Conservation (phyloP, 2,797 vertebrate species). For the Oophaga sylvatica region DNA sequence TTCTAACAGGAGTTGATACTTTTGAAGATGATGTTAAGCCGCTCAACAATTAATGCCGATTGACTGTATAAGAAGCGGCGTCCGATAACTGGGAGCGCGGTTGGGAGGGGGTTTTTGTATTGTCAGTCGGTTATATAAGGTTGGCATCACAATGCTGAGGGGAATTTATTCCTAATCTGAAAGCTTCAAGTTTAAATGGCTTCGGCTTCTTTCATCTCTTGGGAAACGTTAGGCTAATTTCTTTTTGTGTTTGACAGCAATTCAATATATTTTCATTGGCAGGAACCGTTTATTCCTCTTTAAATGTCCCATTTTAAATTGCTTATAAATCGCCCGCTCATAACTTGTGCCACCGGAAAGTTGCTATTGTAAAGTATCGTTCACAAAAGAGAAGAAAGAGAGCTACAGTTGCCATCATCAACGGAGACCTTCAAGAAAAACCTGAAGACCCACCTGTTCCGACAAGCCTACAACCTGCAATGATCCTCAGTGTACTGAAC, state of each 20-base stretch:
- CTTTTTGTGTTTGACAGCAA: constrained; percentile 31
- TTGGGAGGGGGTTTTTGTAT: neutral
- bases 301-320: constrained; percentile 12
- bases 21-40: constrained; percentile 44
- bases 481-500: too few species aligned
- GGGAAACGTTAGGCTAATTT: constrained; percentile 44
- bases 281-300: neutral
- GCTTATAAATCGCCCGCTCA: neutral
- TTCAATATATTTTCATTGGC: constrained; percentile 44
- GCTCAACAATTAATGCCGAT: constrained; percentile 43
- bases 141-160: constrained; percentile 5
- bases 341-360: neutral
- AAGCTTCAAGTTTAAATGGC: constrained; percentile 40
- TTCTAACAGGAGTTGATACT: constrained; percentile 44
- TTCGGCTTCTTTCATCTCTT: constrained; percentile 42
- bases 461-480: too few species aligned
- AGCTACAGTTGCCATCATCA: neutral
- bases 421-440: too few species aligned
- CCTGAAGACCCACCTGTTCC: too few species aligned
- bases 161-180: constrained; percentile 49
- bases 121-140: constrained; percentile 50
- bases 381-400: neutral
- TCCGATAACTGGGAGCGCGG: neutral
- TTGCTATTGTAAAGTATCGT: neutral
- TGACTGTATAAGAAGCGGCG: constrained; percentile 10